Evolutionary conservation across 1,140 invertebrate genomes (phyloP).

Genomic region (Frieseomelitta varia): DNA sequence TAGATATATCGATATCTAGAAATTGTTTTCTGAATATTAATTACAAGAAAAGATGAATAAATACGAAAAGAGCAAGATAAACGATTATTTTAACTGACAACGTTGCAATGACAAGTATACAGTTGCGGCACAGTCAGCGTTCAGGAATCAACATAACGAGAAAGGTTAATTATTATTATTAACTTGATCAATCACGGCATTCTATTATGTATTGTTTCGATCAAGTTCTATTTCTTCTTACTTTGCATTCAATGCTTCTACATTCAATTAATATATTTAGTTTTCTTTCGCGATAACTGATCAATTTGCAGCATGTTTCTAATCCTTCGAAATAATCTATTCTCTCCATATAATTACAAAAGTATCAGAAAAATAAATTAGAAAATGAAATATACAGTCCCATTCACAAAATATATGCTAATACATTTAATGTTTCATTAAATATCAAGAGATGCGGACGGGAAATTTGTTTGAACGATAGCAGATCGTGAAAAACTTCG

Average conservation of each 20-base stretch:
- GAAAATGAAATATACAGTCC: not conserved
- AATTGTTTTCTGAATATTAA: not conserved
- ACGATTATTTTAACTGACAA: slow-evolving; percentile 13
- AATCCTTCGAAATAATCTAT: not conserved
- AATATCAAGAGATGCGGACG: not conserved
- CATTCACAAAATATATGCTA: not conserved
- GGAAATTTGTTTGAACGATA: slow-evolving; percentile 36
- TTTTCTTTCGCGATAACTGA: not conserved
- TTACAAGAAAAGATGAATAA: not conserved
- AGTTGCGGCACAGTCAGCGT: not conserved
- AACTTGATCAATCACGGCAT: slow-evolving; percentile 63
- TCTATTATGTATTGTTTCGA: slow-evolving; percentile 69
- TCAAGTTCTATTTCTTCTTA: slow-evolving; percentile 55
- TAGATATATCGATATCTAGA: not conserved
- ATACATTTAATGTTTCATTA: not conserved
- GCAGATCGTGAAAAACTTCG: slow-evolving; percentile 52
- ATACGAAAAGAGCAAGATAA: not conserved
- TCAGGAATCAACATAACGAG: slow-evolving; percentile 35
- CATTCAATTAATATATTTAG: slow-evolving; percentile 1
- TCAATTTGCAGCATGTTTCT: not conserved
- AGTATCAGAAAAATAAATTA: not conserved
- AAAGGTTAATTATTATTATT: slow-evolving; percentile 73
- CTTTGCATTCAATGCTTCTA: slow-evolving; percentile 47
- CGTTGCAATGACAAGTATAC: not conserved
- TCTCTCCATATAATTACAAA: not conserved